Evolutionary conservation across 2,888 invertebrate genomes (phyloP).

Genomic region (Balanococcus diminutus): DNA sequence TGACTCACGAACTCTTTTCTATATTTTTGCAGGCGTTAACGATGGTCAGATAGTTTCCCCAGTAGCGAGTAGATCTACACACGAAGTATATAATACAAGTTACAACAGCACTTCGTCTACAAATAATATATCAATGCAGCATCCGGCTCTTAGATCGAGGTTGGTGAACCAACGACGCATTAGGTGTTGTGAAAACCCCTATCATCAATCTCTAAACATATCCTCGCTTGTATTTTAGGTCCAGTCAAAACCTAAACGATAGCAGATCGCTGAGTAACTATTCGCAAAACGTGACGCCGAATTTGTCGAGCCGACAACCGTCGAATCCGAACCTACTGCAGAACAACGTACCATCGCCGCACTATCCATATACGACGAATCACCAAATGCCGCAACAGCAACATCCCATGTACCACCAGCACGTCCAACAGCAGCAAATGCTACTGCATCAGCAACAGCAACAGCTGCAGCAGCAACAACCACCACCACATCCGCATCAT

Average conservation of each 20-base stretch:
- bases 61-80: constrained; percentile 62
- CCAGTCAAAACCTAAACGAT: constrained; percentile 66
- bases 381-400: constrained; percentile 55
- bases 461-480: constrained; percentile 50
- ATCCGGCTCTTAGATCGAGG: constrained; percentile 59
- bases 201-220: background rate
- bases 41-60: constrained; percentile 56
- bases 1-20: background rate
- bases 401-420: constrained; percentile 57
- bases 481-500: constrained; percentile 60
- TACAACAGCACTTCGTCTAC: constrained; percentile 72
- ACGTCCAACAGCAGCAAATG: constrained; percentile 60
- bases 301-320: constrained; percentile 59
- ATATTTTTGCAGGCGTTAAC: constrained; percentile 56
- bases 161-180: too few species aligned
- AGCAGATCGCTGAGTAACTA: constrained; percentile 59
- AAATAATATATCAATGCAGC: constrained; percentile 64
- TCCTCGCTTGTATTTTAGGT: constrained; percentile 60
- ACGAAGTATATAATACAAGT: constrained; percentile 70
- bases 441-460: constrained; percentile 61
- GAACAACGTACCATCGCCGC: constrained; percentile 45
- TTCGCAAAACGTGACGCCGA: constrained; percentile 55
- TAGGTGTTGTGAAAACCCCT: too few species aligned
- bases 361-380: constrained; percentile 58
- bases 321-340: constrained; percentile 59